Evolutionary conservation across 2,888 invertebrate species (phyloP), one percentile per base, ranked within the genome.

Genomic region (Agonopterix alstromeriana): DNA sequence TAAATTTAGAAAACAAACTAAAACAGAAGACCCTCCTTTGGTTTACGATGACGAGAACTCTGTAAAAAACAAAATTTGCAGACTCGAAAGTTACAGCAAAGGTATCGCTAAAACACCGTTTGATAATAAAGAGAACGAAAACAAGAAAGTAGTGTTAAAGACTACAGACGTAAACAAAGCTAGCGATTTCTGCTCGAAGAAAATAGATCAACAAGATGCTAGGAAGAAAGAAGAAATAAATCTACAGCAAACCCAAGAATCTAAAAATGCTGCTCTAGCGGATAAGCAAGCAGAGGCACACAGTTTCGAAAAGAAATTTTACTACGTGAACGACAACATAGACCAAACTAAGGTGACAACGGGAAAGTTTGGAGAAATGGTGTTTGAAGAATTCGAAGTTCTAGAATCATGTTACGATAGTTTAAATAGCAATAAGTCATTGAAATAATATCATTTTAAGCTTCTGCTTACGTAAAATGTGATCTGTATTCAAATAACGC

Each of bases 351-450:
- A 91, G 58, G 65, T 70, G 5, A 73, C 79, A 40, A 86, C 90
- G 9, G 91, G 90, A 56, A 93, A 93, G 71, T 93, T 93, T 60
- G 93, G 94, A 42, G 95, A 95, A 62, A 96, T 96, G 92, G 95
- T 95, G 60, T 96, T 96, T 61, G 95, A 96, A 79, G 94, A 94
- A 63, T 94, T 94, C 60, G 93, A 94, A 82, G 92, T 94, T 47
- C 89, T 93, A 69, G 93, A 91, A 73, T 80, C 88, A 53, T 87
- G 86, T 73, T 89, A 85, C 63, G 91, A 91, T 73, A 91, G 91
- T 77, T 82, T 91, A 68, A 91, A 85, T 82, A 89, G 87, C 58
- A 85, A 84, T 82, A 88, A 85, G 77, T 85, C 87, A 56, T 66
- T 79, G 63, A 85, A 85, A 67, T 84, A 79, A 77, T 52, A 58